A percentile compares a stretch with the other conserved stretches of the same genome.
Conservation (phyloP, 1,140 invertebrate genomes). For the Drosophila asahinai region DNA sequence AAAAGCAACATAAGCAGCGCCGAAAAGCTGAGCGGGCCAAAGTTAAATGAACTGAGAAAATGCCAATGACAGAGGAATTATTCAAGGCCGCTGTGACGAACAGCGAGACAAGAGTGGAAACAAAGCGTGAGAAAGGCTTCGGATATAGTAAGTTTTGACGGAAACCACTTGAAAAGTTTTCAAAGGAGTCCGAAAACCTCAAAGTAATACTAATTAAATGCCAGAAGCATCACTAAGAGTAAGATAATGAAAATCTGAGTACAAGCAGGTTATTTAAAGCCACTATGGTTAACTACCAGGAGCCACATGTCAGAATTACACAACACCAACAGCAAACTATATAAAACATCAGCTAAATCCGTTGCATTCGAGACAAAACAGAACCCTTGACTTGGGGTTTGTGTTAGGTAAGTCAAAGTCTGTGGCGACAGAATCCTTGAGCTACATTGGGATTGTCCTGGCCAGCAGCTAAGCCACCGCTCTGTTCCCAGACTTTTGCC, state of each 20-base stretch:
- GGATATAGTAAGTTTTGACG: background rate
- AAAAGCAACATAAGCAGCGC: background rate
- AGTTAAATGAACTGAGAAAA: conserved; percentile 80
- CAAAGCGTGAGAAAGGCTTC: conserved; percentile 38
- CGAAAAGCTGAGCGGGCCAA: conserved; percentile 43
- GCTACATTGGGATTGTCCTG: conserved; percentile 52
- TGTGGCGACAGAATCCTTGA: conserved; percentile 58
- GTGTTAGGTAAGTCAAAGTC: conserved; percentile 38
- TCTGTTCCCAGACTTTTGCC: background rate
- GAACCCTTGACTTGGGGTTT: conserved; percentile 14
- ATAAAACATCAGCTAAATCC: background rate
- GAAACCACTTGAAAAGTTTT: conserved; percentile 11
- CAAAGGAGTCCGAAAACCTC: too few relatives aligned
- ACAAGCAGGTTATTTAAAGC: background rate
- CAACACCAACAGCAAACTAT: background rate
- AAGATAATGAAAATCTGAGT: too few relatives aligned
- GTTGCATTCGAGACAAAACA: conserved; percentile 11
- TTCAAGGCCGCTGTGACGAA: conserved; percentile 66
- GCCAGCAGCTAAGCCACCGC: conserved; percentile 12
- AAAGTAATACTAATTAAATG: background rate
- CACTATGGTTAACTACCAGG: background rate
- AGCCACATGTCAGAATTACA: background rate
- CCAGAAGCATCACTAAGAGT: background rate
- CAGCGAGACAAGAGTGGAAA: conserved; percentile 27
- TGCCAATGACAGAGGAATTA: conserved; percentile 68